Evolutionary conservation across 1,140 invertebrate genomes (phyloP), one percentile per base, ranked within the genome.

Genomic region (Cyphomyrmex costatus): DNA sequence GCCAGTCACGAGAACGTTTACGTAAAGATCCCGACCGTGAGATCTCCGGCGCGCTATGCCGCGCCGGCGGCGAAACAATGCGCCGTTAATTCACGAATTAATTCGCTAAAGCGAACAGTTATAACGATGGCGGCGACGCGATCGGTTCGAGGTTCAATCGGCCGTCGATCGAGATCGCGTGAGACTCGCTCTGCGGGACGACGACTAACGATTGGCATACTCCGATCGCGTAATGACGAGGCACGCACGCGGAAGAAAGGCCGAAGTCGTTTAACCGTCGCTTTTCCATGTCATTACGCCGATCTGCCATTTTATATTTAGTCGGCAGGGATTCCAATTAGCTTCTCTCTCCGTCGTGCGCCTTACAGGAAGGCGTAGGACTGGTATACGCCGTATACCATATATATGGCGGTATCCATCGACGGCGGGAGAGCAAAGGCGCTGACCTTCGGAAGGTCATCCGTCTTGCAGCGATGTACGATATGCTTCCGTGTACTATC

Each of bases 371-470:
- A 77, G 42, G 33, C 56, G n/a, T 42, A 70, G 46, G 27, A 80
- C 30, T 19, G 46, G 76, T 79, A 51, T 68, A 24, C 0, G 12
- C 60, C 58, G n/a, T 63, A 56, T 56, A 73, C 21, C 42, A 49
- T 49, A 68, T 53, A 21, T 58, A 56, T 4, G 68, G 14, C 16
- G 14, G 63, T 56, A 70, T 56, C 33, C 71, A 60, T 16, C 56
- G 82, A 83, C 65, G 66, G 84, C 58, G 49, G 66, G 77, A 42
- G 87, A 88, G 90, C 86, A 89, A 92, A 92, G 91, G 90, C 88
- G 80, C 76, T 90, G 91, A 92, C 92, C 91, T 92, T 91, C 89
- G 71, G 89, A 92, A 92, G 92, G 91, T 92, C 85, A 92, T 86
- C 80, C 84, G 84, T 91, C 87, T 65, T 86, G 63, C 79, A 65